Base-by-base conservation (phyloP, 2,888 invertebrate species). In the Ditylenchus weischeri region DNA sequence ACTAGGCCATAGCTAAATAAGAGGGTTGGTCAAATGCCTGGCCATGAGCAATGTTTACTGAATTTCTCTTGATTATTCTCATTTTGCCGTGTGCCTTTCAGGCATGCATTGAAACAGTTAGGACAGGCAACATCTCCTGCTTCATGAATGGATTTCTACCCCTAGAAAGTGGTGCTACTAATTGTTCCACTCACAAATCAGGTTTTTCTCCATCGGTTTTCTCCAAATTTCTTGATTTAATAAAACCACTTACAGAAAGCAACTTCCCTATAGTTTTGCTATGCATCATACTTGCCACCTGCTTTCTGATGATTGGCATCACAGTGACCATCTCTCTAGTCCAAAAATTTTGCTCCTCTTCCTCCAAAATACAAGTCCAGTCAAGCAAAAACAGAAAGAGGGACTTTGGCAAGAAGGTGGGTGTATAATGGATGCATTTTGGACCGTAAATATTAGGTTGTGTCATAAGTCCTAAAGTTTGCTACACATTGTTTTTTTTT, bases 101-200 rank as follows among this genome's bases (percentile, higher is more conserved):
- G 61, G 71, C 71, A 19, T 71, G 71, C 47, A 47, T 71, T 29
- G 69, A 71, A 15, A 73, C 66, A 6, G 57, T 74, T 5, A 15
- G 73, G 57, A 68, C 63, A 23, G 73, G 73, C 19, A 71, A 71
- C 57, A 13, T 51, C 13, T 69, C 71, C 6, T 71, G 71, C 36
- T 71, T 71, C 60, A 73, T 71, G 73, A 71, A 64, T 36, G 73
- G 71, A 0, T 48, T 69, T 43, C 35, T 71, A 11, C 64, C 65
- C 11, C 15, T 29, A 18, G 11, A 21, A 15, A 15, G 43, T 43
- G 43, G 43, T 29, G 54, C 21, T 21, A 50, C 18, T 54, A 13
- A 54, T 54, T 54, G 54, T 54, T 23, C 29, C n/a, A 10, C 54
- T 54, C 54, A 54, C n/a, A 54, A 54, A 54, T 23, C 21, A 2